These are phyloP conservation scores for Camponotus floridanus DNA, from an alignment of 1,140 invertebrate species.

Conservation along the genomic window DNA sequence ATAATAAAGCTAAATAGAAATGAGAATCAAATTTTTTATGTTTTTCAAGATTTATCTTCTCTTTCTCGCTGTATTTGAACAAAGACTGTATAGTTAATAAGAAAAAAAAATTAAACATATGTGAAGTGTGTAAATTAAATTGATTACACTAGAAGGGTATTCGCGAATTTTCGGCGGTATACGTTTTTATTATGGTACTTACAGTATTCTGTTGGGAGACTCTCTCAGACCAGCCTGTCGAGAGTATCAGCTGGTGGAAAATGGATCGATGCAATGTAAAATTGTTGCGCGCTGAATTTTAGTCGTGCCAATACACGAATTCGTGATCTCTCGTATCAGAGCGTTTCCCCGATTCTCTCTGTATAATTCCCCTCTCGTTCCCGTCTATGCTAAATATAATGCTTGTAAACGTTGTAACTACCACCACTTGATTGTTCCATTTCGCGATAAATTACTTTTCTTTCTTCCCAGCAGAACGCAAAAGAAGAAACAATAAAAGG, in stretches of 20 bases:
- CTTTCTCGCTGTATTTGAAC: neutral
- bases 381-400: conserved; percentile 28
- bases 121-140: neutral
- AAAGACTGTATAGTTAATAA: conserved; percentile 17
- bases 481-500: conserved; percentile 33
- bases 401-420: conserved; percentile 28
- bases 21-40: neutral
- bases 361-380: too few relatives aligned
- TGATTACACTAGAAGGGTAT: neutral
- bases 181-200: conserved; percentile 31
- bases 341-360: conserved; percentile 23
- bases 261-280: conserved; percentile 19
- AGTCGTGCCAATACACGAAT: conserved; percentile 37
- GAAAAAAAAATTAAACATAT: neutral
- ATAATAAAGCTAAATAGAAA: conserved; percentile 8
- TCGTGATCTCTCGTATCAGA: neutral
- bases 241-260: conserved; percentile 8
- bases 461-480: conserved; percentile 8
- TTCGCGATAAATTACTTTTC: conserved; percentile 37
- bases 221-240: neutral
- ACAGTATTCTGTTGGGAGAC: conserved; percentile 17
- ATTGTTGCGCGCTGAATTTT: conserved; percentile 36
- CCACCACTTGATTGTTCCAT: conserved; percentile 20
- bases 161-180: conserved; percentile 19
- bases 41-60: neutral